phyloP scores from a whole-genome alignment of 2,113 vertebrate genomes.

The Mystacornis crossleyi region DNA sequence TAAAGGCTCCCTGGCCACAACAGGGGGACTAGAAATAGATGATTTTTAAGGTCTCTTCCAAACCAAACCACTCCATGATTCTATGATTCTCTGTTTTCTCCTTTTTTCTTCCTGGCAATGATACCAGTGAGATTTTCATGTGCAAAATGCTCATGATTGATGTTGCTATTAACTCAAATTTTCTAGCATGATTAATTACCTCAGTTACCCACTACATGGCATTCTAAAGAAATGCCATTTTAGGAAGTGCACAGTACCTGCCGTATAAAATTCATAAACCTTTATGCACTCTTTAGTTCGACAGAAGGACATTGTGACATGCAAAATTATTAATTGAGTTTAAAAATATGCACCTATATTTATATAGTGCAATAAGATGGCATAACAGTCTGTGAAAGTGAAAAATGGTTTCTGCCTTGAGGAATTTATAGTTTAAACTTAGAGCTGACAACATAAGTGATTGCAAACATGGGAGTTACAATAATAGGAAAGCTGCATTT shows the following conservation, averaged over 20 bases:
- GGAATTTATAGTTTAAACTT: background rate
- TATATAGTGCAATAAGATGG: background rate
- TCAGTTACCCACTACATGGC: background rate
- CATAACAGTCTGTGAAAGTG: background rate
- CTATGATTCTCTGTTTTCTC: background rate
- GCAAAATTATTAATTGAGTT: background rate
- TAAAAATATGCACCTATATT: background rate
- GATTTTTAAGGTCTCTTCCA: background rate
- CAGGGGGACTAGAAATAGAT: background rate
- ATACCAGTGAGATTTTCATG: background rate
- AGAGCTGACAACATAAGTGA: background rate
- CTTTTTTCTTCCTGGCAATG: background rate
- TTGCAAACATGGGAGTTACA: background rate
- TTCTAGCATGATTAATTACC: background rate
- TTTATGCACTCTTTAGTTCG: background rate
- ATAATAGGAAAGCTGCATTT: background rate
- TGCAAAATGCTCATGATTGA: background rate
- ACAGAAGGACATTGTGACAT: background rate
- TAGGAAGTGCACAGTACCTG: background rate
- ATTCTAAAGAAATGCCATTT: conserved; percentile 1
- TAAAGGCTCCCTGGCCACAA: background rate
- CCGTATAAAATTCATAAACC: background rate
- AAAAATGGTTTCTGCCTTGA: conserved; percentile 2
- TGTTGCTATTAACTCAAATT: background rate
- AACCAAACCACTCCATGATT: background rate